Base-by-base conservation (phyloP, 53 echinoderm and acorn worm species). In the Holothuria scabra region DNA sequence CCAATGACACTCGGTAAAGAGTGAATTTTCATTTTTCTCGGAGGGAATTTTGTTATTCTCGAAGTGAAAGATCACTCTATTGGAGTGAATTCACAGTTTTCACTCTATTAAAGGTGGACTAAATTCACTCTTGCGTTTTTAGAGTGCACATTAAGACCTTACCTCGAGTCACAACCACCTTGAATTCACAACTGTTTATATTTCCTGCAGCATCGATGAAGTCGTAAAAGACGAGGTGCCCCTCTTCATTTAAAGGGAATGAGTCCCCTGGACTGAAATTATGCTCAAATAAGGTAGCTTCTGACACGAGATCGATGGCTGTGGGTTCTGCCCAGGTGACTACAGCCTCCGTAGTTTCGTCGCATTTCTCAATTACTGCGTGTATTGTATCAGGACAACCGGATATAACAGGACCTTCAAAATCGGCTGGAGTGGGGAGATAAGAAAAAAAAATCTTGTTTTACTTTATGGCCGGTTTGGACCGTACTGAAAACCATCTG, bases 141-240 rank as follows among this genome's bases (percentile, higher is more conserved):
- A 41, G 3, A 41, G 41, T 41, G 7, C 41, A n/a, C n/a, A n/a
- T 1, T 19, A 20, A 65, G 30, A 29, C 6, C 30, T 28, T 30
- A 67, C 67, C 67, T 67, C 67, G 30, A 1, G 26, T 30, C 12
- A 67, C 67, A 6, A 67, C 7, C 8, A 67, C 67, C 20, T 10
- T 10, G 67, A 67, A 67, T 19, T 32, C 32, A 67, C 67, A 67
- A 30, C 67, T 67, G 3, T 67, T 33, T 11, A 67, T 67, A 28
- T 67, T 67, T 29, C 34, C 67, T 8, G 67, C 67, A 31, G 30
- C 67, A 29, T 67, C 67, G 34, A 67, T 32, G 67, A 67, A 67
- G 34, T 67, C 67, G 30, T 67, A 67, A 30, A 32, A 67, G 20
- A 67, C 34, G 21, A 67, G 67, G 21, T 67, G 67, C 18, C 67